A percentile compares a stretch with the other conserved stretches of the same genome.
phyloP scores from a whole-genome alignment of 2,888 invertebrate genomes.

The Drosophila anomelani region DNA sequence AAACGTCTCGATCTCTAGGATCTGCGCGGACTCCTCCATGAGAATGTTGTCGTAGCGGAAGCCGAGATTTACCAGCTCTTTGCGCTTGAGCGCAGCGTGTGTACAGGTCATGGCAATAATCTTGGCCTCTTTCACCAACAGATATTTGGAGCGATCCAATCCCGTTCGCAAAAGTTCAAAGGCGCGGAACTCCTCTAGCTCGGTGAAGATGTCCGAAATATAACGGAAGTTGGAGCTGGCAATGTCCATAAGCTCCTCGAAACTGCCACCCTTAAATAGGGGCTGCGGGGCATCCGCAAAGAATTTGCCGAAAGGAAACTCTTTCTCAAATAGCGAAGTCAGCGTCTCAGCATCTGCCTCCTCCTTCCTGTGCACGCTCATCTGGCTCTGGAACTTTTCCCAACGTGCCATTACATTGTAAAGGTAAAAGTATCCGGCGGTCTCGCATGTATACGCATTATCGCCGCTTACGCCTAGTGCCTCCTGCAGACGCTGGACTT shows the following conservation, averaged over 20 bases:
- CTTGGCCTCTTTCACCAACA: conserved; percentile 99
- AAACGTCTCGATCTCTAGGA: conserved; percentile 99
- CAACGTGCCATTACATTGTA: conserved; percentile 95
- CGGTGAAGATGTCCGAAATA: conserved; percentile 97
- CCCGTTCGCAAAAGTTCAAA: conserved; percentile 98
- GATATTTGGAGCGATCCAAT: conserved; percentile 97
- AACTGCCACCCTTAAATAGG: conserved; percentile 90
- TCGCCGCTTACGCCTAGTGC: conserved; percentile 94
- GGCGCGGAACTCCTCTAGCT: conserved; percentile 98
- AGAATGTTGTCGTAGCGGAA: conserved; percentile 99
- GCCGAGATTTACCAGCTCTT: conserved; percentile 97
- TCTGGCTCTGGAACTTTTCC: conserved; percentile 91
- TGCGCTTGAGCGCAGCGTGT: conserved; percentile 98
- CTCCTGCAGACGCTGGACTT: conserved; percentile 94
- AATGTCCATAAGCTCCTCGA: conserved; percentile 93
- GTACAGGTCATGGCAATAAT: conserved; percentile 99
- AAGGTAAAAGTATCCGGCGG: conserved; percentile 98
- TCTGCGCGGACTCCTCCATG: conserved; percentile 99
- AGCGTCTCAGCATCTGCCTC: conserved; percentile 58
- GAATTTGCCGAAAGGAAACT: conserved; percentile 97
- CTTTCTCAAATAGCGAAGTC: conserved; percentile 87
- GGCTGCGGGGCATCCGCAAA: conserved; percentile 97
- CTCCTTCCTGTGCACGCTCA: conserved; percentile 53
- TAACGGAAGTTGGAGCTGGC: conserved; percentile 97
- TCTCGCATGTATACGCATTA: conserved; percentile 98